Percentiles rank a stretch among this genome's conserved stretches.
phyloP scores from a whole-genome alignment of 2,888 invertebrate species.

The Timema cristinae region DNA sequence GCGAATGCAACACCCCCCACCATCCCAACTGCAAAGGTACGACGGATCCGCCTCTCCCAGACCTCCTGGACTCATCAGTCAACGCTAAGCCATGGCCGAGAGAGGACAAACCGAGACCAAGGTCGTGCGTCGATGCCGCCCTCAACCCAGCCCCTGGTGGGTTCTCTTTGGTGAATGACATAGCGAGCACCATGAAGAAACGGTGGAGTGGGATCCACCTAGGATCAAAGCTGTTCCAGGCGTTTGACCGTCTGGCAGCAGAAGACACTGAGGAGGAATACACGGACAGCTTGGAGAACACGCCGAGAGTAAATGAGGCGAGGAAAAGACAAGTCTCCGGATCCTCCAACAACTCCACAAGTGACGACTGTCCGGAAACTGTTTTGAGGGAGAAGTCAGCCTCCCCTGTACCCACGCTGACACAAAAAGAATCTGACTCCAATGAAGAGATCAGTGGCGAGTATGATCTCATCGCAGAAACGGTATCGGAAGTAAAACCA shows the following conservation, averaged over 20 bases:
- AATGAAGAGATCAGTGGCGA: background rate
- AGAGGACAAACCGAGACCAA: constrained; percentile 50
- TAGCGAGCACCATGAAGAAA: constrained; percentile 52
- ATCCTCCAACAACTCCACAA: constrained; percentile 30
- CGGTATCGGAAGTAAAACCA: background rate
- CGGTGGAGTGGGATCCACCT: constrained; percentile 71
- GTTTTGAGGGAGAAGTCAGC: constrained; percentile 35
- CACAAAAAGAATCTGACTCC: constrained; percentile 32
- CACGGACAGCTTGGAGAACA: constrained; percentile 67
- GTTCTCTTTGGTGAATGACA: constrained; percentile 39
- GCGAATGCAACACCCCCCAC: constrained; percentile 49
- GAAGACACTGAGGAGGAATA: constrained; percentile 65
- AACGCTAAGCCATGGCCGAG: constrained; percentile 47
- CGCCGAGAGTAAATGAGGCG: constrained; percentile 40
- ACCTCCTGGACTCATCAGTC: constrained; percentile 55
- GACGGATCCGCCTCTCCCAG: constrained; percentile 55
- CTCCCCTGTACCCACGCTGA: constrained; percentile 31
- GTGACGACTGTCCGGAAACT: constrained; percentile 31
- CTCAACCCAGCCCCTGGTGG: constrained; percentile 34
- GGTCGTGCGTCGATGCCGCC: constrained; percentile 63
- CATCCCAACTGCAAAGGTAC: constrained; percentile 46
- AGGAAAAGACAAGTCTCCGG: constrained; percentile 34
- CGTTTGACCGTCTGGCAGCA: constrained; percentile 63
- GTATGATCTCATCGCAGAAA: background rate
- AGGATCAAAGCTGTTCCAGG: constrained; percentile 67